Base-by-base conservation (phyloP, 2,797 vertebrate genomes). In the Margarornis squamiger region DNA sequence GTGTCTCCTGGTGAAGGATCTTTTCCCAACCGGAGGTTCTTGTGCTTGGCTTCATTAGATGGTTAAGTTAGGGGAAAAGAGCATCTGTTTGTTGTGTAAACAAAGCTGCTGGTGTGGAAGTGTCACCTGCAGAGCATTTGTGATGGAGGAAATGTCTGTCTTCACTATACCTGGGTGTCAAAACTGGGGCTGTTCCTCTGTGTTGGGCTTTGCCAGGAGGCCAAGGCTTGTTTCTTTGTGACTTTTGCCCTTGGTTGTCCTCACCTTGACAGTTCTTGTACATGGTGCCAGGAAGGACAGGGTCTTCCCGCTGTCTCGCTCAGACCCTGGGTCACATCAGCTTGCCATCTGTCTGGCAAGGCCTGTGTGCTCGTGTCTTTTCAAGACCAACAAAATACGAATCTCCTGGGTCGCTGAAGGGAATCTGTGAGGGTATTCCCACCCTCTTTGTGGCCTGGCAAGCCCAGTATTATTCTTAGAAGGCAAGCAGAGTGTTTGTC, bases 11-110 rank as follows among this genome's bases (percentile, higher is more conserved):
- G 7, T 91, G 34, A 79, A 45, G 95, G 81, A 94, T 58, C 82
- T 88, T 62, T 67, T 78, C 82, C 76, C 86, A 79, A 7, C 45
- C 71, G 63, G 41, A 66, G 79, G 32, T 65, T 92, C 79, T 80
- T 63, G 87, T 57, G 62, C 91, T 95, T 87, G 73, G 94, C 95
- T 67, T 77, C 83, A 81, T 94, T 95, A 91, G 91, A 61, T 63
- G 83, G 67, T 75, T 84, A 88, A 93, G 86, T 90, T 84, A 63
- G 77, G 89, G 92, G 82, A 93, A 91, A 96, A 75, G 85, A 96
- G 91, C 95, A 94, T 89, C 95, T 96, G 92, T 51, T 86, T 88
- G 70, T 59, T 81, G 87, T 86, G 91, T 94, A 83, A 88, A 90
- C 85, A 68, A 72, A 55, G 87, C 0, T 2, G 65, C 86, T 91